Percentiles rank a stretch among this genome's conserved stretches.
Evolutionary conservation across 2,113 vertebrate species (phyloP).

Genomic region (Cichladusa arquata): DNA sequence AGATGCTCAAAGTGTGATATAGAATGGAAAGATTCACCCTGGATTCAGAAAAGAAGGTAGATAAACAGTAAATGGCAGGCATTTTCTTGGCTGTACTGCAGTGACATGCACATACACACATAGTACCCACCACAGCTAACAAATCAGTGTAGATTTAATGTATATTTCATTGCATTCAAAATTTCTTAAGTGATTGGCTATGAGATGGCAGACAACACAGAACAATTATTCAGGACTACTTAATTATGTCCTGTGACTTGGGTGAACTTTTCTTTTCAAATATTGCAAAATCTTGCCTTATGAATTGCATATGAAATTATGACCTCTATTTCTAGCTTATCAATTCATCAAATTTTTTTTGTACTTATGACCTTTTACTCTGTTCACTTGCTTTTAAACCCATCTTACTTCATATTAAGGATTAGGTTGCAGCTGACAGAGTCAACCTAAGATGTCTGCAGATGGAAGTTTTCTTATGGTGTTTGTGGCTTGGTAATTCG

Average conservation of each 20-base stretch:
- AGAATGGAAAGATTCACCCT: background rate
- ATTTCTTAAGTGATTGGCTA: background rate
- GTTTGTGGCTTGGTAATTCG: background rate
- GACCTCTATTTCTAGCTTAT: background rate
- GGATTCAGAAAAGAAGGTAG: background rate
- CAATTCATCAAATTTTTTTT: rapidly evolving
- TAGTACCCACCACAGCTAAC: background rate
- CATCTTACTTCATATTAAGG: background rate
- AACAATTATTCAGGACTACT: background rate
- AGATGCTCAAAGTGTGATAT: background rate
- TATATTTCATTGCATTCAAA: background rate
- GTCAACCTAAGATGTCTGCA: background rate
- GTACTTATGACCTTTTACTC: background rate
- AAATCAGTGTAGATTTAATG: background rate
- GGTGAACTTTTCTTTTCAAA: background rate
- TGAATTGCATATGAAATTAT: background rate
- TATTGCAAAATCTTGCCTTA: background rate
- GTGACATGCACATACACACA: background rate
- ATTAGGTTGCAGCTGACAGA: background rate
- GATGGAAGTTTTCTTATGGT: background rate
- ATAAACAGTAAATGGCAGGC: background rate
- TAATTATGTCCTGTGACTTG: background rate
- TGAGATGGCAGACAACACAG: background rate
- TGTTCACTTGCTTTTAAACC: background rate
- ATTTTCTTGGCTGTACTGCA: background rate